Evolutionary conservation across 2,888 invertebrate genomes (phyloP).

Genomic region (Lucinisca nassula): DNA sequence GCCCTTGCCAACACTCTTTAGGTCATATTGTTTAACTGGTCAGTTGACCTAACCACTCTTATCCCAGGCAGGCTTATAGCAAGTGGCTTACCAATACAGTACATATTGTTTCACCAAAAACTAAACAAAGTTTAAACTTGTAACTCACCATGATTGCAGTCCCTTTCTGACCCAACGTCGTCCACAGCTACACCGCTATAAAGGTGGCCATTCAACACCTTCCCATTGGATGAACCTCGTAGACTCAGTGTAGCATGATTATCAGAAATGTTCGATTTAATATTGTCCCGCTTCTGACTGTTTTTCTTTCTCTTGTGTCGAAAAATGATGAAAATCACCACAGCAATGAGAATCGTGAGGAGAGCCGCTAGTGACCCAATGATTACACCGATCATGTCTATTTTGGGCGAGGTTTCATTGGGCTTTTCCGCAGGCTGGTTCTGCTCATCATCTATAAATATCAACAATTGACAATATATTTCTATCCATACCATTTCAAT

Average conservation of each 20-base stretch:
- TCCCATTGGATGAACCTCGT: slow-evolving; percentile 81
- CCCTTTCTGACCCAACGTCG: slow-evolving; percentile 86
- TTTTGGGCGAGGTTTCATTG: slow-evolving; percentile 67
- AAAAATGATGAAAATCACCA: slow-evolving; percentile 91
- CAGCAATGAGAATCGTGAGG: slow-evolving; percentile 91
- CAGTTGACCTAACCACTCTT: no score
- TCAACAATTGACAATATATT: no score
- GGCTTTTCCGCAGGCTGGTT: neutral
- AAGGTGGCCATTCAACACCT: slow-evolving; percentile 87
- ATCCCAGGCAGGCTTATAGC: no score
- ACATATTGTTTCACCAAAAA: neutral
- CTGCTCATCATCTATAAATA: no score
- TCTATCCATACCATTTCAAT: no score
- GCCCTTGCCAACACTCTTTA: no score
- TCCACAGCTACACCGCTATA: slow-evolving; percentile 88
- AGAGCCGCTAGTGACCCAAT: slow-evolving; percentile 91
- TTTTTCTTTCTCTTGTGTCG: slow-evolving; percentile 82
- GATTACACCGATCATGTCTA: slow-evolving; percentile 83
- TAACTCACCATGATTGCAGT: slow-evolving; percentile 70
- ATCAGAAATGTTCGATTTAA: slow-evolving; percentile 81
- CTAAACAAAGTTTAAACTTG: neutral
- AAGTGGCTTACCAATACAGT: no score
- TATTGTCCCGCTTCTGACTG: slow-evolving; percentile 80
- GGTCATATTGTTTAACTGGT: no score
- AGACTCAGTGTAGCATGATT: slow-evolving; percentile 89